Evolutionary conservation across 2,797 vertebrate genomes (phyloP).

Genomic region (Bovichtus variegatus): DNA sequence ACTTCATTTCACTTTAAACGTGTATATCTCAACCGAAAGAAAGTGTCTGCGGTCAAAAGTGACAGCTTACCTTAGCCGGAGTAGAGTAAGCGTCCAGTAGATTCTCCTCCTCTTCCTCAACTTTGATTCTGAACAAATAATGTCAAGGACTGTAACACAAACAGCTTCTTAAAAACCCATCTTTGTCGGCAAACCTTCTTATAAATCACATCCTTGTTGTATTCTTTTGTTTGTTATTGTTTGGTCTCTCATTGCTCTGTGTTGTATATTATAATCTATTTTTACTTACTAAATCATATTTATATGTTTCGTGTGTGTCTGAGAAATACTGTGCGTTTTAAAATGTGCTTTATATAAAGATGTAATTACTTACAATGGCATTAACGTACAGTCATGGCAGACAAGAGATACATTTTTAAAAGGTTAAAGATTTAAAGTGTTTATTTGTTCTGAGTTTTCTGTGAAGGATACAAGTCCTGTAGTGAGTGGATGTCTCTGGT

Average conservation of each 20-base stretch:
- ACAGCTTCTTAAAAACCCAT: no score
- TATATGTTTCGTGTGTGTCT: no score
- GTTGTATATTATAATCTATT: no score
- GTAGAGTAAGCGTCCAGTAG: conserved; percentile 91
- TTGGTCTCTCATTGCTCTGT: no score
- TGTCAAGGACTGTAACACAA: conserved; percentile 67
- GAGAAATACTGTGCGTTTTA: no score
- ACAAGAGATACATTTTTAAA: not conserved
- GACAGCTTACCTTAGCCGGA: conserved; percentile 88
- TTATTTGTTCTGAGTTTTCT: not conserved
- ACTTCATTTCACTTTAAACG: not conserved
- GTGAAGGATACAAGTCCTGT: conserved; percentile 88
- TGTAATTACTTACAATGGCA: not conserved
- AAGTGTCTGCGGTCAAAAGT: not conserved
- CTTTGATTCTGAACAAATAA: conserved; percentile 84
- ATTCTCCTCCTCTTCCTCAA: conserved; percentile 91
- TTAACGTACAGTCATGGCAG: not conserved
- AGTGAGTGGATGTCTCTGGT: conserved; percentile 81
- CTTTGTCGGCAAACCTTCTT: no score
- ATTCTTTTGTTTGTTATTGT: no score
- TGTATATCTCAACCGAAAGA: not conserved
- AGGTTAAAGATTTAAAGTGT: no score
- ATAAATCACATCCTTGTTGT: no score
- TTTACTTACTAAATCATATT: no score
- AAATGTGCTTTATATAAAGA: no score